Evolutionary conservation across 2,113 vertebrate genomes (phyloP).

Genomic region (Mormoops blainvillei): DNA sequence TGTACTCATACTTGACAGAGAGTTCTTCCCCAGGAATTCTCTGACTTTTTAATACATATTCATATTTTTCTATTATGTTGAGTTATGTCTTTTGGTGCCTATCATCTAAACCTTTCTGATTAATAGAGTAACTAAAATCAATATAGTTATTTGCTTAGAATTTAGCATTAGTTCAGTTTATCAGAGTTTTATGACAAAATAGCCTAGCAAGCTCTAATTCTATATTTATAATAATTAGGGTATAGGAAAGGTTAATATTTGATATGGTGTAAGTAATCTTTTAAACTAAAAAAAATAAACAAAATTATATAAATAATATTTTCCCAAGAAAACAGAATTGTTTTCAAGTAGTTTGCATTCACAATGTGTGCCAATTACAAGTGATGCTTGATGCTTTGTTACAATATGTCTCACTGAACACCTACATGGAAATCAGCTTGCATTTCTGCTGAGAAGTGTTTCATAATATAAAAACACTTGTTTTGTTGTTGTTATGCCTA

Average conservation of each 20-base stretch:
- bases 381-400: not conserved
- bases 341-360: not conserved
- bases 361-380: conserved; percentile 12
- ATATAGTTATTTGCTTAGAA: not conserved
- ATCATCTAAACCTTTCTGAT: not conserved
- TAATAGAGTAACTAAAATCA: not conserved
- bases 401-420: not conserved
- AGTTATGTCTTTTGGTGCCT: not conserved
- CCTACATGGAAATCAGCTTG: not conserved
- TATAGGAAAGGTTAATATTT: not conserved
- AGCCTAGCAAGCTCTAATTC: not conserved
- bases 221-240: not conserved
- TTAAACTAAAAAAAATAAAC: not conserved
- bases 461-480: not conserved
- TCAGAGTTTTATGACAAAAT: not conserved
- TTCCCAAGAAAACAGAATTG: not conserved
- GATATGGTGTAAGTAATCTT: not conserved
- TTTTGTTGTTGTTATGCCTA: not conserved
- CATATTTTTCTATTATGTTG: not conserved
- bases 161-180: not conserved
- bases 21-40: not conserved
- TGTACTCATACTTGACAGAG: not conserved
- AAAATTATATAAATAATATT: not conserved
- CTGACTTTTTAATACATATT: not conserved
- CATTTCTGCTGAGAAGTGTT: conserved; percentile 12